Conservation (phyloP, 2,797 vertebrate genomes). For the Morelia viridis region DNA sequence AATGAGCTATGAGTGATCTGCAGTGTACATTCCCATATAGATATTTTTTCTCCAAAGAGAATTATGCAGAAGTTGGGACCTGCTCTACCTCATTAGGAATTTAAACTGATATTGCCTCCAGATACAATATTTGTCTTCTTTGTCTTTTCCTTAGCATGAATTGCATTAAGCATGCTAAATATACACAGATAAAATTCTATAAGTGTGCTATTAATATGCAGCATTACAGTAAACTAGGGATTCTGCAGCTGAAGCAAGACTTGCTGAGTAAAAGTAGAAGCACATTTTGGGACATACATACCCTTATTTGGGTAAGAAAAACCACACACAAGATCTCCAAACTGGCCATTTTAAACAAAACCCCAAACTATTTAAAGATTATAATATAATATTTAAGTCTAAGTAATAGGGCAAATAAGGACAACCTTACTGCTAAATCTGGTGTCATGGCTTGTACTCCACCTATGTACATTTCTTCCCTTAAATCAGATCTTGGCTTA, state of each 20-base stretch:
- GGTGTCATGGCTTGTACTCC: not conserved
- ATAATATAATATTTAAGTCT: not conserved
- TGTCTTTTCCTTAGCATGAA: not conserved
- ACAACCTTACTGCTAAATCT: not conserved
- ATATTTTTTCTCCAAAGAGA: not conserved
- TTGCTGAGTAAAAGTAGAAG: not conserved
- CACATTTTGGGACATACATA: not conserved
- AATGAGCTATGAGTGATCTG: no score
- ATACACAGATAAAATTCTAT: not conserved
- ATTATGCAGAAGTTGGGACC: not conserved
- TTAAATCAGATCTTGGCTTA: not conserved
- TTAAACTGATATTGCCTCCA: not conserved
- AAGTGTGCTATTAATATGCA: not conserved
- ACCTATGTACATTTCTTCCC: not conserved
- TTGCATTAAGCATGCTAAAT: not conserved
- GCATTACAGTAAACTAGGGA: not conserved
- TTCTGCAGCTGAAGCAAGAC: not conserved
- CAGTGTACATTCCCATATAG: not conserved
- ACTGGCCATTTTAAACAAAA: constrained; percentile 7
- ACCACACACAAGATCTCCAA: not conserved
- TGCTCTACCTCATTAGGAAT: not conserved
- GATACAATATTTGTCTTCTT: not conserved
- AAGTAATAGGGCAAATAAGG: constrained; percentile 12
- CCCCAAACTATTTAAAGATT: constrained; percentile 9
- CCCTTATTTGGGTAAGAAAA: constrained; percentile 26